Conservation (phyloP, 1,140 invertebrate genomes). For the Brachionus calyciflorus region DNA sequence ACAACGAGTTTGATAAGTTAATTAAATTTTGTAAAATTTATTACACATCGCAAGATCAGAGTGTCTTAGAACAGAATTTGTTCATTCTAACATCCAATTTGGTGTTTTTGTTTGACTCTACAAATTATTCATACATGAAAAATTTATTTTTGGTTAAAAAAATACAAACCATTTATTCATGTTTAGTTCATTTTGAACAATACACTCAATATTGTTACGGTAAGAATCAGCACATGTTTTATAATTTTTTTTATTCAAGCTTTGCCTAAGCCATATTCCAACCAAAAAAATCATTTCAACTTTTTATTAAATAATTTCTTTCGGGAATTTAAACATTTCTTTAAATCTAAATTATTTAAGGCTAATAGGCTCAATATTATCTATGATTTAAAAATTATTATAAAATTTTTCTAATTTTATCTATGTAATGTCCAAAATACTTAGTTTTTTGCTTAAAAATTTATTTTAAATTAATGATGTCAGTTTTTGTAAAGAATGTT, state of each 20-base stretch:
- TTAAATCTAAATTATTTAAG: no score
- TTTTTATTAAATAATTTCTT: no score
- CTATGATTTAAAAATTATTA: no score
- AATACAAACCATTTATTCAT: conserved; percentile 6
- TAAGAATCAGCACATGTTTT: background rate
- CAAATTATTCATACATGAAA: background rate
- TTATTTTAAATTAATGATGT: no score
- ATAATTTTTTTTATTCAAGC: background rate
- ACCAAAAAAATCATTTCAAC: no score
- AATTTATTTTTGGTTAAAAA: conserved; percentile 38
- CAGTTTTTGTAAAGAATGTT: no score
- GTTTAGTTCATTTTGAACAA: background rate
- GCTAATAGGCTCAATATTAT: no score
- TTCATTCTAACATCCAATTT: conserved; percentile 20
- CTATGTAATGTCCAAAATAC: no score
- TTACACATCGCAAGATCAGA: background rate
- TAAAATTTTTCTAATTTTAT: no score
- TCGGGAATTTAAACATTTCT: no score
- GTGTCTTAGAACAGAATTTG: background rate
- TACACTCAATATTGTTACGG: conserved; percentile 9
- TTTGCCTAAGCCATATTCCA: no score
- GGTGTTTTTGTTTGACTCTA: background rate
- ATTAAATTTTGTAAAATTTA: conserved; percentile 8
- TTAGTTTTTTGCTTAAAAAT: no score
- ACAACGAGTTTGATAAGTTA: background rate